Percentiles rank a stretch among this genome's conserved stretches.
These are phyloP conservation scores for Zygothrica quintamaculata DNA, from an alignment of 2,888 invertebrate genomes.

Conservation along the genomic window DNA sequence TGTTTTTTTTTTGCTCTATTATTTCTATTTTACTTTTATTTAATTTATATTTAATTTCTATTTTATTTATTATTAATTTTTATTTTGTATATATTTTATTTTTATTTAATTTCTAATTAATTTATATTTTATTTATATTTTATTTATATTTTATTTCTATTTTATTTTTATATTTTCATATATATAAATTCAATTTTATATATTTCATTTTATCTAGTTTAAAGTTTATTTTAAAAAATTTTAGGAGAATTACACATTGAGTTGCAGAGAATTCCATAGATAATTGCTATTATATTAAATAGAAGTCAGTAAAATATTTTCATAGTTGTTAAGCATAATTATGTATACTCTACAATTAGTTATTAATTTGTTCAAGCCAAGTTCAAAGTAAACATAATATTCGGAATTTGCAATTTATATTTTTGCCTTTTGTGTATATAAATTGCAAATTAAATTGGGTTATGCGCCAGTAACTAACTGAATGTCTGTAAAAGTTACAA, in stretches of 20 bases:
- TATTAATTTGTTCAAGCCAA: conserved; percentile 2
- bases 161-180: background rate
- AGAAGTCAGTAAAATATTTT: too few relatives aligned
- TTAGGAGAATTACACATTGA: too few relatives aligned
- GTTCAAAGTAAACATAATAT: conserved; percentile 15
- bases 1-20: too few relatives aligned
- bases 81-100: too few relatives aligned
- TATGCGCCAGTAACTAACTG: background rate
- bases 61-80: too few relatives aligned
- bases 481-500: conserved; percentile 11
- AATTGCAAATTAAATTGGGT: conserved; percentile 38
- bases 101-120: background rate
- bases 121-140: conserved; percentile 12
- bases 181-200: too few relatives aligned
- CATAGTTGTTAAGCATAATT: too few relatives aligned
- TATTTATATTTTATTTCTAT: conserved; percentile 2
- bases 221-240: too few relatives aligned
- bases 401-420: conserved; percentile 17
- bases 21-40: background rate
- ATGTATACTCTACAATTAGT: conserved; percentile 5
- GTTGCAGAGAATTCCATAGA: too few relatives aligned
- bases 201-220: too few relatives aligned
- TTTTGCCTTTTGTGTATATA: background rate
- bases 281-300: too few relatives aligned
- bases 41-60: too few relatives aligned